Evolutionary conservation across 2,888 invertebrate genomes (phyloP).

Genomic region (Dasysyrphus albostriatus): DNA sequence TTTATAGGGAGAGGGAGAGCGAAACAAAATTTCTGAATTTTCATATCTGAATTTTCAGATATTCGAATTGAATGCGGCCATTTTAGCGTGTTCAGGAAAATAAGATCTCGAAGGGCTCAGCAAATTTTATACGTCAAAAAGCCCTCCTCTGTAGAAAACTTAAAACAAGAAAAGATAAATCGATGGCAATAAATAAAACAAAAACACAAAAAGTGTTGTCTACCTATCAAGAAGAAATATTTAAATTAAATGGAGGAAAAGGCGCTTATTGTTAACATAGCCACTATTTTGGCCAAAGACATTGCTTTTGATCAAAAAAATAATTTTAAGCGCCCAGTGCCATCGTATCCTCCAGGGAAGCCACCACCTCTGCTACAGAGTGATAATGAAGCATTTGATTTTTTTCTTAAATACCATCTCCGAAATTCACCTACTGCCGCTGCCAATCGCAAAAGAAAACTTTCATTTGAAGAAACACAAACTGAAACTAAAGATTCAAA

Average conservation of each 20-base stretch:
- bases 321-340: constrained; percentile 62
- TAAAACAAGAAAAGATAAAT: no score
- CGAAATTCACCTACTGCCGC: constrained; percentile 9
- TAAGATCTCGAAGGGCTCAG: no score
- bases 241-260: constrained; percentile 81
- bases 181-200: no score
- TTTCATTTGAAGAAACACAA: constrained; percentile 71
- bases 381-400: constrained; percentile 79
- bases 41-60: no score
- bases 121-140: no score
- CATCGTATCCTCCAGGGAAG: constrained; percentile 44
- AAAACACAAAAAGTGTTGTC: no score
- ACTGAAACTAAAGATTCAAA: not conserved
- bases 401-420: constrained; percentile 75
- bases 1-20: no score
- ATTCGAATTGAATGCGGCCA: no score
- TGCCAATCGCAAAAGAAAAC: constrained; percentile 16
- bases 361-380: constrained; percentile 76
- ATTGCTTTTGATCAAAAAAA: constrained; percentile 79
- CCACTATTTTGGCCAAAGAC: constrained; percentile 82
- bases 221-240: no score
- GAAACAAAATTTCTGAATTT: no score
- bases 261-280: constrained; percentile 81
- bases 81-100: no score
- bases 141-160: no score